phyloP scores from a whole-genome alignment of 1,140 invertebrate genomes.

The Drosophila novamexicana region DNA sequence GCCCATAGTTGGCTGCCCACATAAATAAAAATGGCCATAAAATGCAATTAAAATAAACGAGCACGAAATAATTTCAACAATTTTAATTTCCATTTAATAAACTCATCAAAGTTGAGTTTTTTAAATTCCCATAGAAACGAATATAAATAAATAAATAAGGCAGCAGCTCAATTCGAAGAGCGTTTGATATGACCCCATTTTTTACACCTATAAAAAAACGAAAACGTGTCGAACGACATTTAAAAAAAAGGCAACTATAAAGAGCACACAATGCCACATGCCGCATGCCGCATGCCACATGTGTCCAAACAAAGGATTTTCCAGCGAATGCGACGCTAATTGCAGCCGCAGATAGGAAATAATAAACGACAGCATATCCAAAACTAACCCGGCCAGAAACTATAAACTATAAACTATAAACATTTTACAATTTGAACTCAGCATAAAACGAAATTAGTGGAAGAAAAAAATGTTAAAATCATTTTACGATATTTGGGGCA shows the following conservation, averaged over 20 bases:
- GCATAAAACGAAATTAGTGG: slow-evolving; percentile 72
- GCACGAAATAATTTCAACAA: slow-evolving; percentile 56
- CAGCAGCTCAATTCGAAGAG: slow-evolving; percentile 64
- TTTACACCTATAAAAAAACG: slow-evolving; percentile 73
- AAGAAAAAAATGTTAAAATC: slow-evolving; percentile 65
- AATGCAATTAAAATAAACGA: slow-evolving; percentile 63
- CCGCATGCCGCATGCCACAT: slow-evolving; percentile 64
- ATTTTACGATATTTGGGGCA: slow-evolving; percentile 61
- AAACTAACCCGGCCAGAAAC: slow-evolving; percentile 52
- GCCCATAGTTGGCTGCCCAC: slow-evolving; percentile 21
- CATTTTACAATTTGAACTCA: slow-evolving; percentile 57
- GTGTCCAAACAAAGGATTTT: slow-evolving; percentile 78
- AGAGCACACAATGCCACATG: slow-evolving; percentile 35
- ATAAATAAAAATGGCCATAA: slow-evolving; percentile 51
- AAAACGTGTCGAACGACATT: slow-evolving; percentile 38
- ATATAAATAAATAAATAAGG: background rate
- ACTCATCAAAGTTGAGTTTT: slow-evolving; percentile 63
- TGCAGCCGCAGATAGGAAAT: slow-evolving; percentile 47
- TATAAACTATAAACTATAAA: slow-evolving; percentile 61
- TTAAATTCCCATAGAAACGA: slow-evolving; percentile 47
- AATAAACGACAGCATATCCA: slow-evolving; percentile 32
- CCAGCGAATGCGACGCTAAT: slow-evolving; percentile 60
- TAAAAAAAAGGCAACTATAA: slow-evolving; percentile 29
- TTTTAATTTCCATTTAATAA: slow-evolving; percentile 82
- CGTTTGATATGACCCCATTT: slow-evolving; percentile 75